Percentiles rank a stretch among this genome's conserved stretches.
Conservation (phyloP, 2,113 vertebrate species). For the Sylvietta virens region DNA sequence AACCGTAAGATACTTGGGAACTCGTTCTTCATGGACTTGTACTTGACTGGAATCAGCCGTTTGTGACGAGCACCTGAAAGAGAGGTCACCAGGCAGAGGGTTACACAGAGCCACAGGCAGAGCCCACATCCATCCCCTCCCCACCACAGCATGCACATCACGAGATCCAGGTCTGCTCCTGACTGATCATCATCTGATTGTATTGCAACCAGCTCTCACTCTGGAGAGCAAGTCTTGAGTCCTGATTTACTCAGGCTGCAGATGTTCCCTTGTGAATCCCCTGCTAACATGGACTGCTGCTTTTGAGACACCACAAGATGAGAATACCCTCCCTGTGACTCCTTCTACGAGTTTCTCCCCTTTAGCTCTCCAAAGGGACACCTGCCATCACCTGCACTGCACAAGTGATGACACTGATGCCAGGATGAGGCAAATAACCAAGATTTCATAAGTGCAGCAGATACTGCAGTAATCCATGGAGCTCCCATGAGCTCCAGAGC, state of each 20-base stretch:
- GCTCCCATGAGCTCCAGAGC: background rate
- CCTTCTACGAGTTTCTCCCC: background rate
- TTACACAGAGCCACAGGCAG: background rate
- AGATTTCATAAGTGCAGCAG: background rate
- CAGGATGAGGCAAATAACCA: background rate
- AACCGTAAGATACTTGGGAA: constrained; percentile 94
- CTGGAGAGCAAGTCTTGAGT: background rate
- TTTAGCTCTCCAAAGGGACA: background rate
- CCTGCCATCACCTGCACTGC: background rate
- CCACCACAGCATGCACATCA: background rate
- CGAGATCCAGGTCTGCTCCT: background rate
- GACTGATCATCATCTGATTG: background rate
- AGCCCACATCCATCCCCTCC: accelerated
- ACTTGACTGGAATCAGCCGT: constrained; percentile 90
- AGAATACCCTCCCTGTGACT: background rate
- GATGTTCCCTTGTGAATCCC: background rate
- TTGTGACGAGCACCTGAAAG: constrained; percentile 85
- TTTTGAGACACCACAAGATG: background rate
- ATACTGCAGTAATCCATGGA: background rate
- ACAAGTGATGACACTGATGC: background rate
- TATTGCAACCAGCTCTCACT: background rate
- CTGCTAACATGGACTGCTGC: background rate
- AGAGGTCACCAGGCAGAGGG: background rate
- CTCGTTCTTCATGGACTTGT: constrained; percentile 86
- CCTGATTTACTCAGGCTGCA: background rate